Base-by-base conservation (phyloP, 2,888 invertebrate species). In the Chouioia cunea region DNA sequence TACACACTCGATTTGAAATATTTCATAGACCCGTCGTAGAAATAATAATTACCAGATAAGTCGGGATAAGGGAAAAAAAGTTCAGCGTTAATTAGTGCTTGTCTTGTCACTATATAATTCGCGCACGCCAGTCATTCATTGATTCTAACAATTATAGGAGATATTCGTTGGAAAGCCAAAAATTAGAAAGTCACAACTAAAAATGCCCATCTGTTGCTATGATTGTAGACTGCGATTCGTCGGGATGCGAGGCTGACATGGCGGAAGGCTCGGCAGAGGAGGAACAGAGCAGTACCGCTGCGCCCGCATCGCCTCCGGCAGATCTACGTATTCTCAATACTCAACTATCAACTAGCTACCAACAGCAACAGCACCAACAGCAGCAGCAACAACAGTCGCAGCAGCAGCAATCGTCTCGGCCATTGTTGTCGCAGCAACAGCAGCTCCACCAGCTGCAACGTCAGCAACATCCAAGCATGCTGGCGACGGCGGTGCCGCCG, bases 211-310 rank as follows among this genome's bases (percentile, higher is more conserved):
- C 18, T 15, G 48, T 50, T 22, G n/a, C 18, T 79, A 76, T 48
- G 47, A 14, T 71, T 74, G 15, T 66, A 74, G 74, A 74, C 64
- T 79, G 79, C 90, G 91, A 92, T 87, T 91, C 79, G 77, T 83
- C 92, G 91, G 91, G 92, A 92, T 92, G 92, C 91, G 91, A 91
- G 92, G 91, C 91, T 92, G 92, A 92, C 90, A 92, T 92, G 92
- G 90, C 91, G 88, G 92, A 92, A 89, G 93, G 93, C 88, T 91
- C 90, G 88, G 91, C 90, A 79, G 86, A 86, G 82, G 86, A 86
- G 83, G 86, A 87, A 88, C 86, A 88, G 86, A 86, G 88, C 88
- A 86, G 89, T 88, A 83, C 89, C 82, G 88, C 88, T 82, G 88
- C 89, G 76, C 86, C 88, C 79, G 88, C 88, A 79, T 86, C 87